These are phyloP conservation scores for Noctua janthe DNA, from an alignment of 2,888 invertebrate genomes.

Conservation along the genomic window DNA sequence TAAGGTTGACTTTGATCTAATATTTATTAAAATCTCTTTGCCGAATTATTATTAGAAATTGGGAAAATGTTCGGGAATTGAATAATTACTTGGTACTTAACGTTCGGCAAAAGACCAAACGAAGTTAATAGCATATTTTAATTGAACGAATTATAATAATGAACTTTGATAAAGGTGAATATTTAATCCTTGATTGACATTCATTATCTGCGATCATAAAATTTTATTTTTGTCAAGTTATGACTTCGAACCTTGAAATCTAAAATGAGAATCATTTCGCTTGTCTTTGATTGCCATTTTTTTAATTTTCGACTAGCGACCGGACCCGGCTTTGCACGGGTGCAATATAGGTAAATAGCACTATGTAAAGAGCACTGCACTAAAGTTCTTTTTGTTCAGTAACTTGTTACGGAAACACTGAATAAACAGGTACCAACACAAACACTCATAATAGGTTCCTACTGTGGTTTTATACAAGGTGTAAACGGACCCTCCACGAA, in stretches of 20 bases:
- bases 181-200: background rate
- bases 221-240: background rate
- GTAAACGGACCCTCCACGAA: too few species aligned
- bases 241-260: background rate
- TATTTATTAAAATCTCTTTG: constrained; percentile 24
- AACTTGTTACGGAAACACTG: background rate
- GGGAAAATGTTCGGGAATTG: constrained; percentile 8
- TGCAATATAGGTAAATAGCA: too few species aligned
- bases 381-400: background rate
- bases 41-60: constrained; percentile 11
- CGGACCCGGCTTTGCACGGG: too few species aligned
- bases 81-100: constrained; percentile 17
- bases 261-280: background rate
- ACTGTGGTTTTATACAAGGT: too few species aligned
- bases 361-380: too few species aligned
- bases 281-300: too few species aligned
- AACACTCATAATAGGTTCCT: too few species aligned
- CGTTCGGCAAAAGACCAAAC: background rate
- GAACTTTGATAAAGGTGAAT: background rate
- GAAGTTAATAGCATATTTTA: constrained; percentile 27
- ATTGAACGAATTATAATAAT: constrained; percentile 39
- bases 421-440: background rate
- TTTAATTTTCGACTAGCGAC: too few species aligned
- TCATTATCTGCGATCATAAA: background rate
- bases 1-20: background rate